Conservation (phyloP, 2,797 vertebrate genomes). For the Lacerta bilineata region DNA sequence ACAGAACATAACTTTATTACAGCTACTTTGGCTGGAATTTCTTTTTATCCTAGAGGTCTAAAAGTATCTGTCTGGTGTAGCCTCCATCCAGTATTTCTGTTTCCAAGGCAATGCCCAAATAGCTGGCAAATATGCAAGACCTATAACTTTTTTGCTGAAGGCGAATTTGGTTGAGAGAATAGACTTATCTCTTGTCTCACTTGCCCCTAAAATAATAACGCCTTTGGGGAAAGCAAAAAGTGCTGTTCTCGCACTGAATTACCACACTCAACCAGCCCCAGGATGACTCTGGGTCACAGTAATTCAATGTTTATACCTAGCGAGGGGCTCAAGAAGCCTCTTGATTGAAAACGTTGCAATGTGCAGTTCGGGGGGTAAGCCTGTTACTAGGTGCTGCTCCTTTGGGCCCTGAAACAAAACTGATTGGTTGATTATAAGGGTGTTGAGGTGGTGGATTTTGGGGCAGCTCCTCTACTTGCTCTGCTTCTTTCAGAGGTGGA, state of each 20-base stretch:
- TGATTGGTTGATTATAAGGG: constrained; percentile 24
- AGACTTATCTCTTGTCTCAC: background rate
- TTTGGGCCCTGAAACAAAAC: background rate
- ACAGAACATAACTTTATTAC: too few relatives aligned
- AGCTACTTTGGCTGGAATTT: background rate
- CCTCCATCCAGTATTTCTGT: background rate
- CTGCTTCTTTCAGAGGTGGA: constrained; percentile 90
- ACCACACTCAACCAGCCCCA: too few relatives aligned
- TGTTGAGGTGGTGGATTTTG: constrained; percentile 36
- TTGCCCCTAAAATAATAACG: background rate
- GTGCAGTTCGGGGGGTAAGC: background rate
- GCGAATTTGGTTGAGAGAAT: background rate
- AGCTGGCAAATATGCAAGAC: background rate
- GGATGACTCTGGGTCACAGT: background rate
- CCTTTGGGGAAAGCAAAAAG: background rate
- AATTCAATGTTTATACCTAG: background rate
- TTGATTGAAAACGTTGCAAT: background rate
- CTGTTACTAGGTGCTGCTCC: background rate
- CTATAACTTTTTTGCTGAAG: background rate
- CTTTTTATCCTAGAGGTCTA: background rate
- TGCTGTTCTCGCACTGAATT: background rate
- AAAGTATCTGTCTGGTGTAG: background rate
- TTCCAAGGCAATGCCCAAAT: background rate
- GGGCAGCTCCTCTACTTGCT: constrained; percentile 32
- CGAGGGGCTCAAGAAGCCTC: background rate